Evolutionary conservation across 2,797 vertebrate species (phyloP).

Genomic region (Salarias fasciatus): DNA sequence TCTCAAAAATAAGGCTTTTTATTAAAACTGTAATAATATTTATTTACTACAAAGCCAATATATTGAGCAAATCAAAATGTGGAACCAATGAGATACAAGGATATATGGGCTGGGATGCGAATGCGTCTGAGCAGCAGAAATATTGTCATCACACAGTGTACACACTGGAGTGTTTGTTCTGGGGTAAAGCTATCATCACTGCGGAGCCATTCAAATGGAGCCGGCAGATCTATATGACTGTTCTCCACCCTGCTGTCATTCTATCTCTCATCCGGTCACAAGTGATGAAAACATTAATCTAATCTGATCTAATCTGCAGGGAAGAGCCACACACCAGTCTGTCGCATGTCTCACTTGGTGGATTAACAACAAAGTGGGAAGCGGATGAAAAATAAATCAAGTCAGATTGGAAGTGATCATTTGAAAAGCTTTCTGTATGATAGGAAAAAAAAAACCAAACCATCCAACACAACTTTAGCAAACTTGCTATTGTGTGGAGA

Average conservation of each 20-base stretch:
- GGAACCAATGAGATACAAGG: conserved; percentile 1
- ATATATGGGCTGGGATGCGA: conserved; percentile 2
- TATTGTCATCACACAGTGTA: conserved; percentile 7
- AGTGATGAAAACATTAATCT: conserved; percentile 64
- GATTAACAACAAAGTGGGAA: conserved; percentile 55
- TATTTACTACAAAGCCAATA: neutral
- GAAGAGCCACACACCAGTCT: conserved; percentile 44
- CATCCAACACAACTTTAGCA: conserved; percentile 19
- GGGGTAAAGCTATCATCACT: conserved; percentile 28
- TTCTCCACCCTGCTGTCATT: conserved; percentile 1
- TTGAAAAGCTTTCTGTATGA: conserved; percentile 42
- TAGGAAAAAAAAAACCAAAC: neutral
- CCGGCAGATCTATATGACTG: conserved; percentile 12
- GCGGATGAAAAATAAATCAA: conserved; percentile 55
- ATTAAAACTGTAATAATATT: conserved; percentile 2
- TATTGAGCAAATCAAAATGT: neutral
- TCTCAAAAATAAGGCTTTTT: neutral
- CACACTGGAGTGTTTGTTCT: conserved; percentile 29
- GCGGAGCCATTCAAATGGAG: conserved; percentile 18
- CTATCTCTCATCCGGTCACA: conserved; percentile 45
- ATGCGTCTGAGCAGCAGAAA: conserved; percentile 5
- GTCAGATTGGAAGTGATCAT: conserved; percentile 56
- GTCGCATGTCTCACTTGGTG: conserved; percentile 36
- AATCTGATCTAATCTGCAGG: conserved; percentile 39
- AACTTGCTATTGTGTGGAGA: conserved; percentile 33